Conservation (phyloP, 2,888 invertebrate species). For the Caenorhabditis virilis region DNA sequence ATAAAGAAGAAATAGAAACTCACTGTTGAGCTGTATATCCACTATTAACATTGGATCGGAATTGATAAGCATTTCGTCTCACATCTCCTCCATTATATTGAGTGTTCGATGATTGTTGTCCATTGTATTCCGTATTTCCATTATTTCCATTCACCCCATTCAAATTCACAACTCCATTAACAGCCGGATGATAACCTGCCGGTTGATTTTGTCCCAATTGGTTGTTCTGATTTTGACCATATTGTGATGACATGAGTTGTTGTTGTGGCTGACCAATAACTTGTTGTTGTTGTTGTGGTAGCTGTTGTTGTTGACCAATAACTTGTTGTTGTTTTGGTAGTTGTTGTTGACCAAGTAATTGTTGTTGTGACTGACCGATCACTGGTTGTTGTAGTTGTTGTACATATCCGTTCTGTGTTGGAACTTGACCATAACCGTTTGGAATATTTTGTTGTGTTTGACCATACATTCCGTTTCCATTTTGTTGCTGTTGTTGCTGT, state of each 20-base stretch:
- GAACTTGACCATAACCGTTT: background rate
- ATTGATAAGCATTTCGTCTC: background rate
- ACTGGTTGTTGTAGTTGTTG: slow-evolving; percentile 5
- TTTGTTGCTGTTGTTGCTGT: slow-evolving; percentile 13
- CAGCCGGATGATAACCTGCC: slow-evolving; percentile 33
- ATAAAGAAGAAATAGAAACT: slow-evolving; percentile 2
- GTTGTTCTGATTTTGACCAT: background rate
- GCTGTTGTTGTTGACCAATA: background rate
- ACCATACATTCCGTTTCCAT: slow-evolving; percentile 8
- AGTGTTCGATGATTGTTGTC: slow-evolving; percentile 7
- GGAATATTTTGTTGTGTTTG: slow-evolving; percentile 1
- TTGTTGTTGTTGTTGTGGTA: slow-evolving; percentile 1
- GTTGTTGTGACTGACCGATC: no score
- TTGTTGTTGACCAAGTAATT: no score
- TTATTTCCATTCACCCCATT: slow-evolving; percentile 46
- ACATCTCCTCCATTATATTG: slow-evolving; percentile 9
- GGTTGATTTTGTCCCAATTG: slow-evolving; percentile 10
- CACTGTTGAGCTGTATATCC: slow-evolving; percentile 27
- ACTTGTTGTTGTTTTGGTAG: no score
- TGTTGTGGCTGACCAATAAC: background rate
- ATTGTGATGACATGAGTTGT: background rate
- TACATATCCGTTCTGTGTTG: slow-evolving; percentile 2
- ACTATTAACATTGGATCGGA: slow-evolving; percentile 23
- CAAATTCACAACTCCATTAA: slow-evolving; percentile 42
- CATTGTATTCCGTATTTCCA: slow-evolving; percentile 35